Evolutionary conservation across 2,888 invertebrate species (phyloP), one percentile per base, ranked within the genome.

Genomic region (Tachina grossa): DNA sequence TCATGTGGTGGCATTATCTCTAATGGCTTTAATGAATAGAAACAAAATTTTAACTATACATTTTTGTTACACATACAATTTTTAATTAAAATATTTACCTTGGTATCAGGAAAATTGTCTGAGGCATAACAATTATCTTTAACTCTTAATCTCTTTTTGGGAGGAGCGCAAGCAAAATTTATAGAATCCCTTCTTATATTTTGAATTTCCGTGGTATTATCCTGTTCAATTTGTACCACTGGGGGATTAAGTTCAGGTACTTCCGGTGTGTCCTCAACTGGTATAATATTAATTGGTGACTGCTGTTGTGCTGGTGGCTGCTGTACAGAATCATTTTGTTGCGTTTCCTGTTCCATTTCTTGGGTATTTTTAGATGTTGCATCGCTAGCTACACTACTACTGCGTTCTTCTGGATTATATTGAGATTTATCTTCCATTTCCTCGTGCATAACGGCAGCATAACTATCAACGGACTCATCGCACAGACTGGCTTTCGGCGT

Each of bases 381-480:
- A 49, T 83, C 86, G 55, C 83, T 81, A 5, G 61, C 61, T 6
- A 47, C 84, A 83, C 85, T 84, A 11, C 47, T 85, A 43, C 82
- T 78, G 6, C 80, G 83, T 45, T 87, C 87, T 11, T 84, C 85
- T 16, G 55, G 81, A 74, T 87, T 84, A 11, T 55, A 78, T 14
- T 87, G 85, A 19, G 84, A 74, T 53, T 85, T 86, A 5, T 84
- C 82, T n/a, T 88, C 87, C 4, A 61, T 80, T 45, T 84, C 86
- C 2, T 86, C 84, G 16, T 87, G 86, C 68, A 84, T 78, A 59
- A 82, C 82, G 2, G 87, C 85, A 1, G 87, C 87, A 72, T 88
- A 88, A 43, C 88, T 88, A 51, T 89, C 88, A 63, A 88, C 87
- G 13, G 89, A 88, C 49, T 89, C 88, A 59, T 89, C 89, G 47